Percentiles rank a stretch among this genome's conserved stretches.
Conservation (phyloP, 2,797 vertebrate species). For the Buphagus erythrorhynchus region DNA sequence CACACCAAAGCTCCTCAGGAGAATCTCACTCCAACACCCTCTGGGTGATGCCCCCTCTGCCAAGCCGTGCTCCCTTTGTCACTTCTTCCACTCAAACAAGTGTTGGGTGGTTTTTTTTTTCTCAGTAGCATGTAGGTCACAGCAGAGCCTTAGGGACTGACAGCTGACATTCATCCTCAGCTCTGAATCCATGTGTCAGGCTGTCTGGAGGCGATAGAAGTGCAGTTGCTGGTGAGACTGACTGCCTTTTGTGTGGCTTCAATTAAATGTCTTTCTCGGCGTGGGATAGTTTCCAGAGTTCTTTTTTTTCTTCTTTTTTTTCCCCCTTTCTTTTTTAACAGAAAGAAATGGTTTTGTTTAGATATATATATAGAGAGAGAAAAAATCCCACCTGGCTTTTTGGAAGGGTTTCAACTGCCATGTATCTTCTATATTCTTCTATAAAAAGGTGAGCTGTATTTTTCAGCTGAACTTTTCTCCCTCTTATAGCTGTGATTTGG, state of each 20-base stretch:
- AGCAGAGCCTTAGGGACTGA: conserved; percentile 23
- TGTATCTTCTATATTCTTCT: not conserved
- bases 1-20: not conserved
- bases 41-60: fast-evolving
- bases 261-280: not conserved
- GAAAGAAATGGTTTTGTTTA: conserved; percentile 3
- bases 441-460: not conserved
- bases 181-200: not conserved
- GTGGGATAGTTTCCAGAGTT: not conserved
- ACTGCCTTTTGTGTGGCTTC: conserved; percentile 18
- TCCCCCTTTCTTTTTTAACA: fast-evolving
- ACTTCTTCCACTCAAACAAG: not conserved
- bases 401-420: conserved; percentile 32
- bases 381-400: conserved; percentile 23
- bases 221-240: not conserved
- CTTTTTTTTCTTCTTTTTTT: not conserved
- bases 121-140: conserved; percentile 20
- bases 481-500: not conserved
- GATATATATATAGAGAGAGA: not conserved
- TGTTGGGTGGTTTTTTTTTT: not conserved
- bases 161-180: conserved; percentile 34
- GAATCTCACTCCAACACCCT: not conserved
- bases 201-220: conserved; percentile 16
- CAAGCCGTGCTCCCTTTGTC: not conserved
- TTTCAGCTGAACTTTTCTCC: conserved; percentile 29